These are phyloP conservation scores for Platygyra sinensis DNA, from an alignment of 64 coral and sea anemone genomes.

Conservation along the genomic window DNA sequence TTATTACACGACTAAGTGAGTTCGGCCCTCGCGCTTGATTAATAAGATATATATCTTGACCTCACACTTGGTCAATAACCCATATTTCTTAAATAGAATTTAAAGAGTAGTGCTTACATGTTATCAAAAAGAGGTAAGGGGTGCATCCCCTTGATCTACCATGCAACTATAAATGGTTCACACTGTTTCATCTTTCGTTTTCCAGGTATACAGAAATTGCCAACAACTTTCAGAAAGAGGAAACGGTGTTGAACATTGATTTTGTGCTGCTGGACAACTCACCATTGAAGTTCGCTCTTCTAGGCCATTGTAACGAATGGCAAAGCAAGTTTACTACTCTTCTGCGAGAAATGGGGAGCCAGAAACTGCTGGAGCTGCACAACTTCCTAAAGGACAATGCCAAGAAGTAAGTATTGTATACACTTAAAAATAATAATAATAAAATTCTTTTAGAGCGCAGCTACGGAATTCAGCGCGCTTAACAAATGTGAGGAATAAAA, in stretches of 20 bases:
- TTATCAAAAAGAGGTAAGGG: no score
- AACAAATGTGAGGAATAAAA: no score
- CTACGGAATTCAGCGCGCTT: no score
- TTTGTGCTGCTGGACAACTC: slow-evolving; percentile 97
- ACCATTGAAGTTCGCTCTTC: slow-evolving; percentile 92
- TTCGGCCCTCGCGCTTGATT: no score
- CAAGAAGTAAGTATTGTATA: slow-evolving; percentile 79
- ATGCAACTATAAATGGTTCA: not conserved
- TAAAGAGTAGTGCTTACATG: no score
- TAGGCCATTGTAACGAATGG: slow-evolving; percentile 99
- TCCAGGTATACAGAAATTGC: slow-evolving; percentile 96
- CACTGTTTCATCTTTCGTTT: not conserved
- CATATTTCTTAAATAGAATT: no score
- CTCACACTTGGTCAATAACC: no score
- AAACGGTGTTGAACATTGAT: slow-evolving; percentile 97
- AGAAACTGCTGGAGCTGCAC: slow-evolving; percentile 86
- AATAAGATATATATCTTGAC: no score
- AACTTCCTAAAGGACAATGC: slow-evolving; percentile 96
- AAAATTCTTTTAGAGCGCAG: not conserved
- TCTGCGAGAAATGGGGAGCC: slow-evolving; percentile 94
- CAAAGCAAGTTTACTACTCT: slow-evolving; percentile 98
- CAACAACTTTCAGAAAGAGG: slow-evolving; percentile 98
- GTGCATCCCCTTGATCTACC: no score
- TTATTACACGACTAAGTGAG: no score
- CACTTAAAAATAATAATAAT: not conserved